phyloP scores from a whole-genome alignment of 2,888 invertebrate species.

The Strigamia crassipes region DNA sequence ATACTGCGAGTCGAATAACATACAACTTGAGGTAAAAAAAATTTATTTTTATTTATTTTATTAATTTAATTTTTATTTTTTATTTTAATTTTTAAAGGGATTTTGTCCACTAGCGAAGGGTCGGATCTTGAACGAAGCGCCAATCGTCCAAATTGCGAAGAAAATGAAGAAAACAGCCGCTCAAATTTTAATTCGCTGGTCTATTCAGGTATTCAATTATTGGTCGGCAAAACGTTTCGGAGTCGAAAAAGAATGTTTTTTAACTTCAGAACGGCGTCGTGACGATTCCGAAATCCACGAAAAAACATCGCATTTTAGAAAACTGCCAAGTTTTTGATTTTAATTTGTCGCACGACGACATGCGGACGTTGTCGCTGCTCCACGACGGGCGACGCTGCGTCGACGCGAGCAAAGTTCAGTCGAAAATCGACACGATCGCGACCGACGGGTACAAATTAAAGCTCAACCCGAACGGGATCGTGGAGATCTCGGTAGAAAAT shows the following conservation, averaged over 20 bases:
- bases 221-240: no score
- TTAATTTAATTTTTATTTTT: background rate
- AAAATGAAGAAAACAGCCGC: slow-evolving; percentile 56
- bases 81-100: slow-evolving; percentile 54
- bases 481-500: background rate
- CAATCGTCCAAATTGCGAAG: slow-evolving; percentile 55
- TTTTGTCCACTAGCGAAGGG: slow-evolving; percentile 60
- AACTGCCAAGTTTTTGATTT: slow-evolving; percentile 57
- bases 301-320: slow-evolving; percentile 55
- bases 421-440: slow-evolving; percentile 55
- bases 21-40: slow-evolving; percentile 55
- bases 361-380: slow-evolving; percentile 52
- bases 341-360: slow-evolving; percentile 51
- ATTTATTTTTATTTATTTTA: no score
- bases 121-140: slow-evolving; percentile 55
- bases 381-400: slow-evolving; percentile 55
- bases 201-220: slow-evolving; percentile 53
- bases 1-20: slow-evolving; percentile 56
- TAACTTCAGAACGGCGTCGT: slow-evolving; percentile 55
- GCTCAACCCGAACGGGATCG: background rate
- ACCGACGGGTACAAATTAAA: slow-evolving; percentile 57
- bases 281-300: slow-evolving; percentile 59
- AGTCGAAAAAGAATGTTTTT: background rate
- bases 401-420: slow-evolving; percentile 54
- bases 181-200: slow-evolving; percentile 59